A percentile compares a stretch with the other conserved stretches of the same genome.
phyloP scores from a whole-genome alignment of 2,797 vertebrate genomes.

The Mycteria americana region DNA sequence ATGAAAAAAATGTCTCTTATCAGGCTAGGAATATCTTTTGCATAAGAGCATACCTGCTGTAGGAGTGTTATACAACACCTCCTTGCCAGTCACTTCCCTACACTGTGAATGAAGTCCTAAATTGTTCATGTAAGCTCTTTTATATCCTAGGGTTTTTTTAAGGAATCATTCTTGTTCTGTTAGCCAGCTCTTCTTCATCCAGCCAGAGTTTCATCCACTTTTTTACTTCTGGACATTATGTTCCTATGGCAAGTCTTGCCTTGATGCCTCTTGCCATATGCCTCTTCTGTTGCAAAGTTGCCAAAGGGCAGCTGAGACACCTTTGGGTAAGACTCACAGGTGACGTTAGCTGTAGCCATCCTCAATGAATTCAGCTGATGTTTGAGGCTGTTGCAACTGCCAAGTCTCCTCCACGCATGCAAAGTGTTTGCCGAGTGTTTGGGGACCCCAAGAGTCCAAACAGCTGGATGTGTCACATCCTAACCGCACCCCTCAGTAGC shows the following conservation, averaged over 20 bases:
- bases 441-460: background rate
- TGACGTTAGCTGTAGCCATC: background rate
- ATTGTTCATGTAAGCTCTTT: background rate
- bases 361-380: background rate
- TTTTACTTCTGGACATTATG: background rate
- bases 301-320: background rate
- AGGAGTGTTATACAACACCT: conserved; percentile 1
- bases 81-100: background rate
- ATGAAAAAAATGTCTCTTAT: background rate
- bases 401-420: background rate
- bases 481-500: background rate
- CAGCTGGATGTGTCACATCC: background rate
- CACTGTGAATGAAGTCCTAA: background rate
- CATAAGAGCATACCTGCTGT: background rate
- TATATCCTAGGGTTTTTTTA: background rate
- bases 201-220: background rate
- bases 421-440: background rate
- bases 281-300: background rate
- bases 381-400: background rate
- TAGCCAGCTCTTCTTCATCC: background rate
- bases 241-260: background rate
- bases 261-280: background rate
- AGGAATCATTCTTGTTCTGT: background rate
- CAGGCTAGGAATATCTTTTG: conserved; percentile 5
- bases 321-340: background rate